Conservation (phyloP, 2,888 invertebrate species). For the Athrips mouffetella region DNA sequence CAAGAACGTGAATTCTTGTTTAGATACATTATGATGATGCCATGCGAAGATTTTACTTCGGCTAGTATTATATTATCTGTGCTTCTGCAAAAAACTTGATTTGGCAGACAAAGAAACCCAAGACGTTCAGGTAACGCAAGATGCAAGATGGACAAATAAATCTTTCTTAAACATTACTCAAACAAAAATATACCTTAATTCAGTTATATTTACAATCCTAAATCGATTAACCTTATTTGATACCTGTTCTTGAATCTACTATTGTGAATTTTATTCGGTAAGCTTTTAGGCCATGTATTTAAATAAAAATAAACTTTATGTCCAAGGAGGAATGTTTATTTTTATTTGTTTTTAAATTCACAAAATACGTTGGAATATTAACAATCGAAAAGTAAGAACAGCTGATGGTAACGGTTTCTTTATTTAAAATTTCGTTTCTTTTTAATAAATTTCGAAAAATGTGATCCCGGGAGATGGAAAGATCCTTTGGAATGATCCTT, state of each 20-base stretch:
- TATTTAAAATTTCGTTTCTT: slow-evolving; percentile 32
- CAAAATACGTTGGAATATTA: slow-evolving; percentile 44
- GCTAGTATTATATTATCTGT: background rate
- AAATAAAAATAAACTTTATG: background rate
- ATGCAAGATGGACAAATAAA: slow-evolving; percentile 57
- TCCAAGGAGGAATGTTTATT: background rate
- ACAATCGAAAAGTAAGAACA: slow-evolving; percentile 45
- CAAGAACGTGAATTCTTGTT: no score
- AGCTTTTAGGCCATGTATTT: background rate
- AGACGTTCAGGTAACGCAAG: slow-evolving; percentile 70
- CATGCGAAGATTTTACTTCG: background rate
- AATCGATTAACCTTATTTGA: slow-evolving; percentile 21
- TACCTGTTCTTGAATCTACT: slow-evolving; percentile 18
- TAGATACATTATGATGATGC: no score
- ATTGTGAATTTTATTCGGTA: slow-evolving; percentile 20
- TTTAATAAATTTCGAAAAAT: no score
- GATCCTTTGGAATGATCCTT: no score
- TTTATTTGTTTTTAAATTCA: slow-evolving; percentile 24
- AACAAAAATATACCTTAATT: background rate
- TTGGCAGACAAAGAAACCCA: slow-evolving; percentile 44
- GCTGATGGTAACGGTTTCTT: slow-evolving; percentile 68
- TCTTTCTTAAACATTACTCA: slow-evolving; percentile 17
- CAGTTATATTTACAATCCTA: slow-evolving; percentile 19
- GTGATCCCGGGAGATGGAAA: no score
- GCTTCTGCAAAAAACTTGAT: background rate